Percentiles rank a stretch among this genome's conserved stretches.
Evolutionary conservation across 30 jellyfish, hydroid and myxozoan genomes (phyloP).

Genomic region (Hydractinia echinata): DNA sequence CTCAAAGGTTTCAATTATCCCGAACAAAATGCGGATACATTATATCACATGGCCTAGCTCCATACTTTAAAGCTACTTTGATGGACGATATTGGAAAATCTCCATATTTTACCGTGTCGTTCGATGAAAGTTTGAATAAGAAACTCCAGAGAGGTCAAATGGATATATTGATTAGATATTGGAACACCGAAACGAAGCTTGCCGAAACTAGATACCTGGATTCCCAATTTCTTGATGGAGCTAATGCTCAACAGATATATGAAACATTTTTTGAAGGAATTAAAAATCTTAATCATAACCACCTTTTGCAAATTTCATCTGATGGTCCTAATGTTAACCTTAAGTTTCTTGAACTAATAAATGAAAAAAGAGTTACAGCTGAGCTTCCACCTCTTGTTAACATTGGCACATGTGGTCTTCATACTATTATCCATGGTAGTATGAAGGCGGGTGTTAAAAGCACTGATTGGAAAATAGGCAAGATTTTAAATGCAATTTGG

Average conservation of each 20-base stretch:
- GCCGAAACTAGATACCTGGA: slow-evolving; percentile 14
- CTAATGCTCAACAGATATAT: neutral
- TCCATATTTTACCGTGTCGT: neutral
- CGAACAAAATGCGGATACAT: slow-evolving; percentile 11
- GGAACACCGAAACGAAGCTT: neutral
- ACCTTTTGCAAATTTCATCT: neutral
- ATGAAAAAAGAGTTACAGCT: neutral
- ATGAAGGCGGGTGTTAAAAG: neutral
- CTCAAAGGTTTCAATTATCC: too few relatives aligned
- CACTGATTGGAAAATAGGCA: neutral
- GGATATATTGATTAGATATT: slow-evolving; percentile 1
- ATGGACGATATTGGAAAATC: neutral
- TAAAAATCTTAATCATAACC: neutral
- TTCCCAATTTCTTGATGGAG: slow-evolving; percentile 12
- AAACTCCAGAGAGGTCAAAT: neutral
- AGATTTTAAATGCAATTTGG: slow-evolving; percentile 1
- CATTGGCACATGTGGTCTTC: slow-evolving; percentile 23
- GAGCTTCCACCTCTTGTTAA: neutral
- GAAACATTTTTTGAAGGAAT: neutral
- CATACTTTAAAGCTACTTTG: neutral
- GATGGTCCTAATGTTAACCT: slow-evolving; percentile 22
- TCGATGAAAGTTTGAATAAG: neutral
- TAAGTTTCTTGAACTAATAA: neutral
- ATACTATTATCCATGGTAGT: neutral
- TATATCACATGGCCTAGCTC: slow-evolving; percentile 12